Evolutionary conservation across 2,888 invertebrate species (phyloP).

Genomic region (Spilosoma lubricipeda): DNA sequence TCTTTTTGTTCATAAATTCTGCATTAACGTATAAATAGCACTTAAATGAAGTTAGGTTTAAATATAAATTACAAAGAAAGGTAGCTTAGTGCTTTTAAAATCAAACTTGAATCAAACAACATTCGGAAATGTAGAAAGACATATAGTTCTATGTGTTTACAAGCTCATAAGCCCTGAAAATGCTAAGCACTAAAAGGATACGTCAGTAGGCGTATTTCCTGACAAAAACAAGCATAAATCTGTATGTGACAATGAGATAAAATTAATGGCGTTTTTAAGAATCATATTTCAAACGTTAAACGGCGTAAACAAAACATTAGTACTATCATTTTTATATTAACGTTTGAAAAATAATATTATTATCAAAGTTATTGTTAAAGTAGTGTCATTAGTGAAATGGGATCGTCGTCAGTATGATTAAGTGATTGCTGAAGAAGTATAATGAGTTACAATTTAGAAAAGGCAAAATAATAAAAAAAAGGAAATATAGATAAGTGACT

Average conservation of each 20-base stretch:
- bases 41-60: no score
- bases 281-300: constrained; percentile 5
- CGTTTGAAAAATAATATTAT: not conserved
- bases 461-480: not conserved
- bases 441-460: not conserved
- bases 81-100: no score
- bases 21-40: not conserved
- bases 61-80: not conserved
- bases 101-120: not conserved
- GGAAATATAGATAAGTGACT: no score
- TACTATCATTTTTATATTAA: constrained; percentile 1
- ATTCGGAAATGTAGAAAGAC: not conserved
- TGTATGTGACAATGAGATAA: constrained; percentile 29
- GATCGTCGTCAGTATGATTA: not conserved
- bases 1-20: no score
- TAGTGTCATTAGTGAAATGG: not conserved
- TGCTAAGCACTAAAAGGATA: constrained; percentile 8
- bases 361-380: not conserved
- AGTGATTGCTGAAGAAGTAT: not conserved
- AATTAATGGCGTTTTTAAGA: constrained; percentile 17
- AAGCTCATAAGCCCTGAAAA: not conserved
- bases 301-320: not conserved
- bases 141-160: not conserved
- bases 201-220: constrained; percentile 3
- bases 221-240: constrained; percentile 15